Evolutionary conservation across 2,113 vertebrate species (phyloP), one percentile per base, ranked within the genome.

Genomic region (Thryonomys swinderianus): DNA sequence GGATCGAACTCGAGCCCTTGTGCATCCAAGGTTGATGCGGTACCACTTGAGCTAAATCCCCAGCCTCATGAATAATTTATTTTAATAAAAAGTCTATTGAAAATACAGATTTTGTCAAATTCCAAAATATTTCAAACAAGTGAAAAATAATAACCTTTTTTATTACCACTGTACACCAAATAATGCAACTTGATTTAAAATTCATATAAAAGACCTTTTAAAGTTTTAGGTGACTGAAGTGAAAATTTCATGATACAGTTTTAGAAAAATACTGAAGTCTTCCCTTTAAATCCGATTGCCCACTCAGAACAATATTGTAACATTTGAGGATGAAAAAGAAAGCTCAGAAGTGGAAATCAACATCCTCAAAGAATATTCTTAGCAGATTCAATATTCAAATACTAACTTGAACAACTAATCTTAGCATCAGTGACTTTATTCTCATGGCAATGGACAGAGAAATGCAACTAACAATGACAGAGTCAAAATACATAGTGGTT

Each of bases 401-500:
- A 32, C 11, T 92, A 85, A 80, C 18, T 73, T 94, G 80, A 85
- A 32, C 25, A 78, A 48, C 62, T 79, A 74, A 91, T 88, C 62
- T 81, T 90, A 85, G 55, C 62, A 91, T 87, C 42, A 89, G 45
- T 27, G 3, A 80, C 16, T 51, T 79, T 18, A 71, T 78, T 88
- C 48, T 21, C 71, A 85, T 11, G 3, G 57, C 21, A 88, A 25
- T 8, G 66, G 85, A 74, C 64, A 59, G 85, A 74, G 64, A 92
- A 48, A 25, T 7, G 3, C 2, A 57, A 34, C 16, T 69, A 88
- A 81, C 16, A 92, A 7, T 20, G 64, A 61, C 64, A 73, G 23
- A 90, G 71, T 80, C 32, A 89, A 88, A 96, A 88, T 81, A 23
- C 25, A 84, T n/a, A 62, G 12, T 78, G 40, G 30, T 30, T 92